Percentiles rank a stretch among this genome's conserved stretches.
Conservation (phyloP, 1,140 invertebrate genomes). For the Proales similis region DNA sequence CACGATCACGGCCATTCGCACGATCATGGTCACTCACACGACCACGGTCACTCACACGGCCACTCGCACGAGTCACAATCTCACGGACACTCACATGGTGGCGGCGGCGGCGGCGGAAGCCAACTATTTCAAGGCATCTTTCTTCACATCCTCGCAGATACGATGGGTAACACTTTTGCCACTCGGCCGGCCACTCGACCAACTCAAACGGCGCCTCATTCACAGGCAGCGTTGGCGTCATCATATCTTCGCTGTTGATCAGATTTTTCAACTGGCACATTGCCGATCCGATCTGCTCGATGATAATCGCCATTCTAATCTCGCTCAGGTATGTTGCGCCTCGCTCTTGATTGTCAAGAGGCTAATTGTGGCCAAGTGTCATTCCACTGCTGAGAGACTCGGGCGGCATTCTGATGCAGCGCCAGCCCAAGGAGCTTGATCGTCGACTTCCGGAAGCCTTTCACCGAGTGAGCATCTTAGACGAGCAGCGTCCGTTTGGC, state of each 20-base stretch:
- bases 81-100: conserved; percentile 2
- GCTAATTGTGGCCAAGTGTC: background rate
- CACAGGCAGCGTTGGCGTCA: conserved; percentile 57
- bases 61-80: conserved; percentile 9
- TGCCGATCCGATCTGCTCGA: conserved; percentile 61
- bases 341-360: background rate
- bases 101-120: conserved; percentile 6
- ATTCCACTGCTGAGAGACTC: conserved; percentile 26
- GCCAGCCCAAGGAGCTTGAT: conserved; percentile 31
- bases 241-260: conserved; percentile 60
- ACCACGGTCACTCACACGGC: background rate
- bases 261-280: conserved; percentile 59
- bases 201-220: background rate
- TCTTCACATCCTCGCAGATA: conserved; percentile 61
- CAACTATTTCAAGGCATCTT: conserved; percentile 57
- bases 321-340: conserved; percentile 42
- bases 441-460: conserved; percentile 10
- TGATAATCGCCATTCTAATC: conserved; percentile 61
- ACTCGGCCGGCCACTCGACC: no score
- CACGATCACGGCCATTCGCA: conserved; percentile 39
- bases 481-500: background rate
- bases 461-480: background rate
- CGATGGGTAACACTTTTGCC: conserved; percentile 52
- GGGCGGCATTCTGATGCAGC: conserved; percentile 36
- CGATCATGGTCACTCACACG: conserved; percentile 35